Evolutionary conservation across 2,888 invertebrate genomes (phyloP).

Genomic region (Ophion slaviceki): DNA sequence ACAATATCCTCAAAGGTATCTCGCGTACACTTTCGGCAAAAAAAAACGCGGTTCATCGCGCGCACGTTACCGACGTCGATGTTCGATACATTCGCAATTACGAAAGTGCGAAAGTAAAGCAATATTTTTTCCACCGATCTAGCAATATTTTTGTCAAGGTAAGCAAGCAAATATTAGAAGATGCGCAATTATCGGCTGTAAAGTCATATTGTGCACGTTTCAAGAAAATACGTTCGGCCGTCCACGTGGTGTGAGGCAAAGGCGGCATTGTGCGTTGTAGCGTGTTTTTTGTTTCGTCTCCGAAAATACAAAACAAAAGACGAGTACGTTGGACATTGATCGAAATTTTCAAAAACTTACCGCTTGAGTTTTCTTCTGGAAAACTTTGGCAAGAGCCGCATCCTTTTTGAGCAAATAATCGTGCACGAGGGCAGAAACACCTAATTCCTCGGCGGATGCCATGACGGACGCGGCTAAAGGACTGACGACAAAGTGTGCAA

Average conservation of each 20-base stretch:
- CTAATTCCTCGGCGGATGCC: slow-evolving; percentile 83
- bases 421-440: slow-evolving; percentile 86
- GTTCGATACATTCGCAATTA: slow-evolving; percentile 15
- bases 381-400: slow-evolving; percentile 88
- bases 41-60: slow-evolving; percentile 28
- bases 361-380: slow-evolving; percentile 89
- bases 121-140: not conserved
- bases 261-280: slow-evolving; percentile 55
- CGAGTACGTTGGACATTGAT: not conserved
- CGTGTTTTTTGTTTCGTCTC: not conserved
- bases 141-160: not conserved
- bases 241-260: slow-evolving; percentile 71
- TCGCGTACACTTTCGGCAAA: not conserved
- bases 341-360: slow-evolving; percentile 85
- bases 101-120: not conserved
- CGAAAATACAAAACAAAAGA: slow-evolving; percentile 28
- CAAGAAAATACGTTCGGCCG: slow-evolving; percentile 24
- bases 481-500: slow-evolving; percentile 49
- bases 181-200: not conserved
- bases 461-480: slow-evolving; percentile 79
- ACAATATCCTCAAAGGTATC: not conserved
- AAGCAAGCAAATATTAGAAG: not conserved
- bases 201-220: slow-evolving; percentile 9
- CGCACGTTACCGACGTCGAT: slow-evolving; percentile 20
- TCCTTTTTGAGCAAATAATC: slow-evolving; percentile 88